phyloP scores from a whole-genome alignment of 1,140 invertebrate genomes.

The Drosophila parvula region DNA sequence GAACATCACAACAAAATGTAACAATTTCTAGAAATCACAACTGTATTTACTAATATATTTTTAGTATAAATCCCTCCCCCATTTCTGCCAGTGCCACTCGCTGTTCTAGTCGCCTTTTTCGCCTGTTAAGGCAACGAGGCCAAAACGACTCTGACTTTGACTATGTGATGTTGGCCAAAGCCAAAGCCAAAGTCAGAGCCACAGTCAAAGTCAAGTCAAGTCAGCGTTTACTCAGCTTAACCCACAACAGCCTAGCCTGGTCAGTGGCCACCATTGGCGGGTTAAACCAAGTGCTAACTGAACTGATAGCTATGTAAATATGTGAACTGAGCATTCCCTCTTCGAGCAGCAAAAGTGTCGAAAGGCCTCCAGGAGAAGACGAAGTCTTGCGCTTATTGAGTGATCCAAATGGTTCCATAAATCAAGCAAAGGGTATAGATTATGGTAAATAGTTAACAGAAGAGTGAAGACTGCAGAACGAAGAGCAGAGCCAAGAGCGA shows the following conservation, averaged over 20 bases:
- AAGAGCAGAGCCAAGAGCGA: neutral
- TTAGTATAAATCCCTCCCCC: neutral
- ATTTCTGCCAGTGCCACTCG: constrained; percentile 5
- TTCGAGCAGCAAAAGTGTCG: constrained; percentile 26
- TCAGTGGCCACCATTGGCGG: constrained; percentile 9
- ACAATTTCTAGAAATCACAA: too few species aligned
- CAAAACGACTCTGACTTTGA: constrained; percentile 32
- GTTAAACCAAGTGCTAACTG: constrained; percentile 43
- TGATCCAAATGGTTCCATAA: constrained; percentile 54
- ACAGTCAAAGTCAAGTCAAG: constrained; percentile 21
- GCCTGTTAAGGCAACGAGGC: constrained; percentile 45
- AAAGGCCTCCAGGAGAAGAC: constrained; percentile 12
- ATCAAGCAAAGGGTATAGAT: constrained; percentile 44
- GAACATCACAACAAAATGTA: too few species aligned
- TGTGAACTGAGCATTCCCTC: constrained; percentile 14
- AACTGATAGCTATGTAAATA: constrained; percentile 49
- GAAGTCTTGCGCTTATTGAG: constrained; percentile 39
- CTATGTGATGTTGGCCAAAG: constrained; percentile 34
- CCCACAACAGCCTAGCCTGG: constrained; percentile 4
- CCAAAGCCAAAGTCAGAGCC: constrained; percentile 19
- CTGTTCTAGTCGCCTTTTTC: constrained; percentile 16
- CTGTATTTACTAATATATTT: neutral
- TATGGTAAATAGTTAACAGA: constrained; percentile 15
- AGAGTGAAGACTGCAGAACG: neutral
- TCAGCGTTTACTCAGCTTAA: constrained; percentile 15